Evolutionary conservation across 2,113 vertebrate genomes (phyloP).

Genomic region (Notarius quadriscutis): DNA sequence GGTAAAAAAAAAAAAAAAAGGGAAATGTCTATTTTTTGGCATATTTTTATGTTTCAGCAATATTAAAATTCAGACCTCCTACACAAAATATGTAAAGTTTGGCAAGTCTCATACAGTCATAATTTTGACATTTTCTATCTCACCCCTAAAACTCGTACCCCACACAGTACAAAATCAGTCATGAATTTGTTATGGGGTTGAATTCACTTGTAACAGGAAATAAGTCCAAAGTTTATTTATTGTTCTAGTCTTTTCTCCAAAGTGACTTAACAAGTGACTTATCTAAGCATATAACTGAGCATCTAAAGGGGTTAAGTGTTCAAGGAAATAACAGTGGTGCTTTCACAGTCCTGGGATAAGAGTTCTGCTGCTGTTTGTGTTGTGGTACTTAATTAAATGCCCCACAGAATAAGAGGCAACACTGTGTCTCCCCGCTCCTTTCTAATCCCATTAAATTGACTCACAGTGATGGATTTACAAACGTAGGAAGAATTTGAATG

Average conservation of each 20-base stretch:
- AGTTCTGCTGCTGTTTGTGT: not conserved
- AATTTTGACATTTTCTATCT: not conserved
- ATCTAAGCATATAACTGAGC: not conserved
- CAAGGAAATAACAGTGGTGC: not conserved
- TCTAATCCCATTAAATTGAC: not conserved
- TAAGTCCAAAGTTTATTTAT: not conserved
- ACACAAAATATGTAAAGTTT: not conserved
- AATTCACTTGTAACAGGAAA: not conserved
- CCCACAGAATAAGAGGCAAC: not conserved
- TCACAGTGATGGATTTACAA: not conserved
- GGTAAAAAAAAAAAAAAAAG: no score
- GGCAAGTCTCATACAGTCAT: not conserved
- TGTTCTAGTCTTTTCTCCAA: not conserved
- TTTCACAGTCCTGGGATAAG: not conserved
- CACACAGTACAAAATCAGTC: not conserved
- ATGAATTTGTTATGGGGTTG: not conserved
- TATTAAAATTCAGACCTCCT: not conserved
- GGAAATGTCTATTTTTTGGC: not conserved
- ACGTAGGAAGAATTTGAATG: not conserved
- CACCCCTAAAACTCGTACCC: not conserved
- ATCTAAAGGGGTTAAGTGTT: not conserved
- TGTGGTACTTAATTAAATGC: not conserved
- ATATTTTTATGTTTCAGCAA: not conserved
- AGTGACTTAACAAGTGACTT: not conserved
- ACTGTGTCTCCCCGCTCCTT: not conserved